These are phyloP conservation scores for Cephalopachus bancanus DNA, from an alignment of 2,797 vertebrate genomes.

Conservation along the genomic window DNA sequence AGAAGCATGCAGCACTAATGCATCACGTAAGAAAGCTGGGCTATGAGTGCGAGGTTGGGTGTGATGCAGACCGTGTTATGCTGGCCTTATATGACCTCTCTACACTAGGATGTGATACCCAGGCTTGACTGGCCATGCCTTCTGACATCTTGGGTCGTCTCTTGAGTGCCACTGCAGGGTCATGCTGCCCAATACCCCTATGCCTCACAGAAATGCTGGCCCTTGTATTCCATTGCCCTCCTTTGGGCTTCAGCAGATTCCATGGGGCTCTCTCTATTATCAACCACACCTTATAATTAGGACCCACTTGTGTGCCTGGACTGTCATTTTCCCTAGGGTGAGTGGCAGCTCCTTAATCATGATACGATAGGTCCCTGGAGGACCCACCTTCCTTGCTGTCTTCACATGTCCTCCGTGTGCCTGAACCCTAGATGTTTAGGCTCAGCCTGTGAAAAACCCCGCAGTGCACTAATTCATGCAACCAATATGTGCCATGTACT, in stretches of 20 bases:
- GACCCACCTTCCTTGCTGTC: background rate
- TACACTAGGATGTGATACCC: fast-evolving
- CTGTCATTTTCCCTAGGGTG: background rate
- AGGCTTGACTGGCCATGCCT: background rate
- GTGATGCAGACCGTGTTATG: fast-evolving
- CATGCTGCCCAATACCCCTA: background rate
- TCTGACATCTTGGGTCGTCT: background rate
- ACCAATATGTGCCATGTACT: fast-evolving
- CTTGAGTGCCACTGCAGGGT: background rate
- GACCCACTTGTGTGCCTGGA: background rate
- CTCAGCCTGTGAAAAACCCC: background rate
- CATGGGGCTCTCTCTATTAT: background rate
- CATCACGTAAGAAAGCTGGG: too few species aligned
- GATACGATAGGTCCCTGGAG: background rate
- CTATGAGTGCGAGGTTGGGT: background rate
- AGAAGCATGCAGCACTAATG: fast-evolving
- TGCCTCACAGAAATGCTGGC: background rate
- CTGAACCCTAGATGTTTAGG: background rate
- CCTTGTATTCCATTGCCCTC: background rate
- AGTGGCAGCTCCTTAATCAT: background rate
- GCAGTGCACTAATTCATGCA: background rate
- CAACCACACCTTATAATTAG: fast-evolving
- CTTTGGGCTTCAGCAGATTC: background rate
- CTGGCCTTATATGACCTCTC: background rate
- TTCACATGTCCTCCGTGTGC: fast-evolving